A percentile compares a stretch with the other conserved stretches of the same genome.
Evolutionary conservation across 2,888 invertebrate genomes (phyloP).

Genomic region (Carcina quercana): DNA sequence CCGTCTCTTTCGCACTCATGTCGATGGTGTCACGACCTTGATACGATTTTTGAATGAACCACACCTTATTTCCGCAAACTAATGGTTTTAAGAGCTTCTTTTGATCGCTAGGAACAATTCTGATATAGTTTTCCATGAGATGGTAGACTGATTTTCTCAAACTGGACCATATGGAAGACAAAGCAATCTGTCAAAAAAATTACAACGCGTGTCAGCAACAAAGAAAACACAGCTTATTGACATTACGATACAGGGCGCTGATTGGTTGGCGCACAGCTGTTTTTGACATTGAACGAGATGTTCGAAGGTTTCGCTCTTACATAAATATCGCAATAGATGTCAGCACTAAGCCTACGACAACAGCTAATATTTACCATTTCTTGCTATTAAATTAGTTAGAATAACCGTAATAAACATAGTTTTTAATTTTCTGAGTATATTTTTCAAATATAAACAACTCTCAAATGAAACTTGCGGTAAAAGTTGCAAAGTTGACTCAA

Average conservation of each 20-base stretch:
- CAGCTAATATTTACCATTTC: constrained; percentile 16
- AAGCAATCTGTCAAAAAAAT: constrained; percentile 57
- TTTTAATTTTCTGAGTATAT: not conserved
- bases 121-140: constrained; percentile 12
- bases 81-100: constrained; percentile 15
- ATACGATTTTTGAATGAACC: constrained; percentile 30
- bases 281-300: constrained; percentile 45
- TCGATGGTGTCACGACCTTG: constrained; percentile 39
- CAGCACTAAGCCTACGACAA: constrained; percentile 39
- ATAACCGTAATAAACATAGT: not conserved
- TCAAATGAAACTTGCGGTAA: not conserved
- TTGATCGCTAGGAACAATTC: constrained; percentile 8
- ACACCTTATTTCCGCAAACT: constrained; percentile 17
- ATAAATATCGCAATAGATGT: constrained; percentile 49
- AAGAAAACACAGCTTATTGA: constrained; percentile 46
- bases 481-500: constrained; percentile 4
- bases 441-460: not conserved
- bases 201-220: constrained; percentile 35
- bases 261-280: constrained; percentile 65
- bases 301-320: constrained; percentile 2
- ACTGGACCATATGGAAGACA: constrained; percentile 60
- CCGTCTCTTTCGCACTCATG: constrained; percentile 34
- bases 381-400: not conserved
- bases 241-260: constrained; percentile 28
- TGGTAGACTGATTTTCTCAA: constrained; percentile 19